Conservation (phyloP, 2,888 invertebrate genomes). For the Acheta domesticus region DNA sequence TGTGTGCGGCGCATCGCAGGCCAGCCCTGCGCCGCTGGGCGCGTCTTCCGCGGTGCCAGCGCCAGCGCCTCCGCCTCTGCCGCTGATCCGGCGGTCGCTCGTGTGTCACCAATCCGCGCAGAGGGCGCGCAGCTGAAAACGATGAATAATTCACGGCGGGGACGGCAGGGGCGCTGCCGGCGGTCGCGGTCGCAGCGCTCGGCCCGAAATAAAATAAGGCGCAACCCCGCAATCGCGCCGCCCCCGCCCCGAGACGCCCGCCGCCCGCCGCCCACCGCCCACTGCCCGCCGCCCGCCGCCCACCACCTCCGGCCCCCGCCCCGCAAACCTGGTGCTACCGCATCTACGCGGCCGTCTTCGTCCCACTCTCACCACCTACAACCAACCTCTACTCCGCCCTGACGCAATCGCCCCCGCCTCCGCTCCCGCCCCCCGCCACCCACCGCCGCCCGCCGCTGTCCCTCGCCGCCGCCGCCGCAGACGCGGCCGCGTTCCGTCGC, state of each 20-base stretch:
- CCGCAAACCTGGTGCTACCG: background rate
- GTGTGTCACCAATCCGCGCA: background rate
- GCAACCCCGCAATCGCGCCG: background rate
- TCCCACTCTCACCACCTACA: background rate
- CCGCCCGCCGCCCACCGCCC: background rate
- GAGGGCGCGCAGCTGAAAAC: background rate
- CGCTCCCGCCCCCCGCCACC: background rate
- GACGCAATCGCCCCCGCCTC: background rate
- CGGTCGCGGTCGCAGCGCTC: background rate
- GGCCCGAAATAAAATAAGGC: conserved; percentile 3
- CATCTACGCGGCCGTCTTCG: background rate
- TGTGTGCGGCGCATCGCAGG: no score
- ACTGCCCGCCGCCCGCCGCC: background rate
- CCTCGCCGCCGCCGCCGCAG: background rate
- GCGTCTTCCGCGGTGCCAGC: no score
- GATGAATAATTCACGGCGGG: background rate
- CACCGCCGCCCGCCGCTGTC: background rate
- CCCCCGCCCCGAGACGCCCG: background rate
- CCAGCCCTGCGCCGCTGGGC: no score
- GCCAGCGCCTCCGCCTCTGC: no score
- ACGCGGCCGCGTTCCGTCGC: background rate
- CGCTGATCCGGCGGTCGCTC: background rate
- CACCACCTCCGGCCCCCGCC: background rate
- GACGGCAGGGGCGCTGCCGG: background rate
- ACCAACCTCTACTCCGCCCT: background rate